A percentile compares a stretch with the other conserved stretches of the same genome.
Evolutionary conservation across 1,140 invertebrate genomes (phyloP).

Genomic region (Panagrolaimus sp.): DNA sequence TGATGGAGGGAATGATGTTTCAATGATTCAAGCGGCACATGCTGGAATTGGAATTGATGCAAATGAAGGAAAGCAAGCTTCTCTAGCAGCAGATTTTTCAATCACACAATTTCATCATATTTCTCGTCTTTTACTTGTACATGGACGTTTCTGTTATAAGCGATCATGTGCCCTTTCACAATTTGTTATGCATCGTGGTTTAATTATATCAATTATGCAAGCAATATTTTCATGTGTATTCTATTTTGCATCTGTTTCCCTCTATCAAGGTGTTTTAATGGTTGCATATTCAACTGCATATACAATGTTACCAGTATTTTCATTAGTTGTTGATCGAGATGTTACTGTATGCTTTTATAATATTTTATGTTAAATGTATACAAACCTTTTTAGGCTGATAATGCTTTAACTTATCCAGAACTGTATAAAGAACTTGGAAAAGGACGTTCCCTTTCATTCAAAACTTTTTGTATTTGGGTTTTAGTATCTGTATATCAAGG

Average conservation of each 20-base stretch:
- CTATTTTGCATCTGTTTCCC: slow-evolving; percentile 90
- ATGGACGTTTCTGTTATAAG: slow-evolving; percentile 90
- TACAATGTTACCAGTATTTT: slow-evolving; percentile 97
- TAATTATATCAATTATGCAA: slow-evolving; percentile 98
- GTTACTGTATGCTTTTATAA: slow-evolving; percentile 64
- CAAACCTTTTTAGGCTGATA: slow-evolving; percentile 65
- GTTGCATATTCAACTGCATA: slow-evolving; percentile 98
- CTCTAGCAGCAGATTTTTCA: slow-evolving; percentile 96
- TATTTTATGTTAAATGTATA: too few relatives aligned
- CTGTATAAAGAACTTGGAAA: slow-evolving; percentile 89
- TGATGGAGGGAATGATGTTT: slow-evolving; percentile 67
- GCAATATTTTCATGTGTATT: slow-evolving; percentile 97
- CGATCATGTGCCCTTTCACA: slow-evolving; percentile 88
- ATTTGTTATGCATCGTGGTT: slow-evolving; percentile 95
- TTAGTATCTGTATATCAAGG: slow-evolving; percentile 98
- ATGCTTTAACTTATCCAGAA: slow-evolving; percentile 89
- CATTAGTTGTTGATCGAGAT: slow-evolving; percentile 86
- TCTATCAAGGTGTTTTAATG: slow-evolving; percentile 97
- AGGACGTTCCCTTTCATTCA: slow-evolving; percentile 71
- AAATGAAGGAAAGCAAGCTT: slow-evolving; percentile 80
- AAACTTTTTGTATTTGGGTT: slow-evolving; percentile 98
- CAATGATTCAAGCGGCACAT: slow-evolving; percentile 79
- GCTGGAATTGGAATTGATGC: slow-evolving; percentile 89
- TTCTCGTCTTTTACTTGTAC: slow-evolving; percentile 77
- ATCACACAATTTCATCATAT: slow-evolving; percentile 85